phyloP scores from a whole-genome alignment of 2,797 vertebrate species.

The Parotocinclus haroldoi region DNA sequence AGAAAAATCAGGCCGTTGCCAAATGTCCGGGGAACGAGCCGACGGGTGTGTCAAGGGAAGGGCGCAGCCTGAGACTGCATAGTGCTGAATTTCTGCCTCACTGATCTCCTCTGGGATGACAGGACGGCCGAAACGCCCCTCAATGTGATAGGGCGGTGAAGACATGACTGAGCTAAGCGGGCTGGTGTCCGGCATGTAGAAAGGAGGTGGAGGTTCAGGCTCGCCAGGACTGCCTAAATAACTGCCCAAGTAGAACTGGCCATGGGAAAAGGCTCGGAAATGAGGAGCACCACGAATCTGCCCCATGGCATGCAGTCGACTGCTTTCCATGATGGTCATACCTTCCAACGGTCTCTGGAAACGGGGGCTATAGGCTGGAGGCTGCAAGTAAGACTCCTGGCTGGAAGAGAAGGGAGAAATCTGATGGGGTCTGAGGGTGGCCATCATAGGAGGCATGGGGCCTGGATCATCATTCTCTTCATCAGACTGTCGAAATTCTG shows the following conservation, averaged over 20 bases:
- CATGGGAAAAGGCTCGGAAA: slow-evolving; percentile 81
- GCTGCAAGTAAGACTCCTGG: slow-evolving; percentile 94
- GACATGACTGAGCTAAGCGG: slow-evolving; percentile 97
- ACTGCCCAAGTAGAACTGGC: slow-evolving; percentile 81
- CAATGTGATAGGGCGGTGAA: slow-evolving; percentile 85
- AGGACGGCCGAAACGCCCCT: slow-evolving; percentile 90
- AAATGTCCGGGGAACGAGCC: slow-evolving; percentile 89
- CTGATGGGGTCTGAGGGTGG: slow-evolving; percentile 91
- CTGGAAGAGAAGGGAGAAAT: slow-evolving; percentile 94
- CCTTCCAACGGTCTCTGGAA: slow-evolving; percentile 92
- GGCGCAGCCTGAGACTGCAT: slow-evolving; percentile 88
- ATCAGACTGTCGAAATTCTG: slow-evolving; percentile 96
- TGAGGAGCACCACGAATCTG: slow-evolving; percentile 86
- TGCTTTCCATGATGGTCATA: slow-evolving; percentile 82
- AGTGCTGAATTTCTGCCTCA: slow-evolving; percentile 78
- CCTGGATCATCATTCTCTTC: slow-evolving; percentile 95
- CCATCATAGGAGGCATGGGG: slow-evolving; percentile 83
- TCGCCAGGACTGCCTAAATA: slow-evolving; percentile 86
- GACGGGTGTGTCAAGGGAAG: slow-evolving; percentile 90
- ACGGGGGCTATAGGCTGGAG: slow-evolving; percentile 96
- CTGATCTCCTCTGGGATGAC: slow-evolving; percentile 93
- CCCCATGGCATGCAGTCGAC: slow-evolving; percentile 87
- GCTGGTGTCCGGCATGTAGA: slow-evolving; percentile 98
- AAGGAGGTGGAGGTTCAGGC: slow-evolving; percentile 82
- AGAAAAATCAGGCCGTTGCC: slow-evolving; percentile 91